Conservation (phyloP, 1,140 invertebrate species). For the Brachionus sp. region DNA sequence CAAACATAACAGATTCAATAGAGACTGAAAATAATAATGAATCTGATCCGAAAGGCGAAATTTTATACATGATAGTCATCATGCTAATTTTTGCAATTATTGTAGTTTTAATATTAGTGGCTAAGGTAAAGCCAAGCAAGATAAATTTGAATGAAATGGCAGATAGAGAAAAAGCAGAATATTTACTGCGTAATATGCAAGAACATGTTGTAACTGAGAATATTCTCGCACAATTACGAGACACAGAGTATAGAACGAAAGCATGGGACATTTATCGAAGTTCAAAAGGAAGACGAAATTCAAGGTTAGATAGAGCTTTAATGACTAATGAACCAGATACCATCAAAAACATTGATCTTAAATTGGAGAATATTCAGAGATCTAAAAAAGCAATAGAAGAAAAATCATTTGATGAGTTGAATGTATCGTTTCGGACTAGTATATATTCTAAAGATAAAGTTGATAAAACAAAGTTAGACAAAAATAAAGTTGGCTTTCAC, state of each 20-base stretch:
- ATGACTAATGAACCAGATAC: background rate
- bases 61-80: background rate
- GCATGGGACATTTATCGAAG: conserved; percentile 22
- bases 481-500: conserved; percentile 10
- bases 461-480: background rate
- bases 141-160: background rate
- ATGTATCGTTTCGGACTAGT: background rate
- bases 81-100: background rate
- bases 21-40: background rate
- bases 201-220: conserved; percentile 33
- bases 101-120: background rate
- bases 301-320: background rate
- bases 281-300: background rate
- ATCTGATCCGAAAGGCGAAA: background rate
- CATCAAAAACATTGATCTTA: background rate
- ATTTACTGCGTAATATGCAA: conserved; percentile 19
- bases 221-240: conserved; percentile 7
- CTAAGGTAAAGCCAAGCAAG: conserved; percentile 19
- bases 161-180: conserved; percentile 23
- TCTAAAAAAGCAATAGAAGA: background rate
- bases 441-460: background rate
- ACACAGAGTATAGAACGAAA: background rate
- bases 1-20: background rate
- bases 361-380: conserved; percentile 29
- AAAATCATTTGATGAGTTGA: background rate